A percentile compares a stretch with the other conserved stretches of the same genome.
Conservation (phyloP, 2,797 vertebrate species). For the Ctenopoma multispine region DNA sequence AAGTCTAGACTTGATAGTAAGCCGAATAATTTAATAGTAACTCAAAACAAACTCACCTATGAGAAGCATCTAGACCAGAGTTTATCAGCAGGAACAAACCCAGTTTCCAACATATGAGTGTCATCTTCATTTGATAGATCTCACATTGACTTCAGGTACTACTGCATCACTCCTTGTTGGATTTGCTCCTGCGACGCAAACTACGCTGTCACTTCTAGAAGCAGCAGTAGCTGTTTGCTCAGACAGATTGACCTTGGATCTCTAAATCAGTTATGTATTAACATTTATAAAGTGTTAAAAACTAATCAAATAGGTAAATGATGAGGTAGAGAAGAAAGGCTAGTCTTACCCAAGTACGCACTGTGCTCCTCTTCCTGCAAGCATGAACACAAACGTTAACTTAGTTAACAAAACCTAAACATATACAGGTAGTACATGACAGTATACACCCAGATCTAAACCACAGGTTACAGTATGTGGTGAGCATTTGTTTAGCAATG, state of each 20-base stretch:
- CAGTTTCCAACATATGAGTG: neutral
- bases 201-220: neutral
- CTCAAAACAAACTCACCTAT: conserved; percentile 38
- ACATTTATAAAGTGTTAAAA: conserved; percentile 28
- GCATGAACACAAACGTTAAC: neutral
- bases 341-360: neutral
- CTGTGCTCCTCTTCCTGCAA: neutral
- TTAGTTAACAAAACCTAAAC: neutral
- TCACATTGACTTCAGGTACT: neutral
- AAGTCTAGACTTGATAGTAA: neutral
- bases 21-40: neutral
- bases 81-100: conserved; percentile 30
- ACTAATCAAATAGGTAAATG: neutral
- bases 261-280: conserved; percentile 30
- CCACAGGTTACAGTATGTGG: neutral
- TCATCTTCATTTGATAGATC: conserved; percentile 6
- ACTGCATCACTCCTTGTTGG: neutral
- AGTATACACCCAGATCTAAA: neutral
- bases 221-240: neutral
- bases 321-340: neutral
- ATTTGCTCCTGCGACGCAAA: neutral
- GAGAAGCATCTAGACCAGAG: neutral
- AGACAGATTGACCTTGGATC: neutral
- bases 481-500: conserved; percentile 1
- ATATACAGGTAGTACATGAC: neutral